A percentile compares a stretch with the other conserved stretches of the same genome.
Evolutionary conservation across 2,113 vertebrate species (phyloP).

Genomic region (Lepidothrix coronata): DNA sequence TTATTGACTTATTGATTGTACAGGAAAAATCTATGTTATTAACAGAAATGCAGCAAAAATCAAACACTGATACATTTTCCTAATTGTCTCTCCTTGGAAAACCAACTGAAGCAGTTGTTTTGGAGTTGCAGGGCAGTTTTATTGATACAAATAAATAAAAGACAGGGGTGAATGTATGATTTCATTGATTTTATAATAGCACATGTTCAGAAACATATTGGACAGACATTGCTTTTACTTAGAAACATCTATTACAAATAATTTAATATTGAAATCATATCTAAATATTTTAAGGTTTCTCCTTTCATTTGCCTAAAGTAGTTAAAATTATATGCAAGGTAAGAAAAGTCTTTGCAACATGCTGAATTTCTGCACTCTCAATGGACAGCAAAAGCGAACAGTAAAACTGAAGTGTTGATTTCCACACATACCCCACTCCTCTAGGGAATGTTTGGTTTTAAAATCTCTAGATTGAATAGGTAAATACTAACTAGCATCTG

Average conservation of each 20-base stretch:
- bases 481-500: not conserved
- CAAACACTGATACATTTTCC: not conserved
- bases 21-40: not conserved
- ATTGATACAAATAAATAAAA: not conserved
- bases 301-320: not conserved
- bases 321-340: not conserved
- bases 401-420: not conserved
- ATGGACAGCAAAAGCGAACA: not conserved
- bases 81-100: not conserved
- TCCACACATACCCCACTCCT: accelerated
- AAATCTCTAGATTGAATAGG: not conserved
- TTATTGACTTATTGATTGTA: not conserved
- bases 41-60: not conserved
- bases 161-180: not conserved
- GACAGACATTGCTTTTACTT: not conserved
- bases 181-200: not conserved
- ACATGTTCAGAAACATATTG: not conserved
- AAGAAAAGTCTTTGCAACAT: not conserved
- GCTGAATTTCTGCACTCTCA: not conserved
- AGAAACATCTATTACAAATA: not conserved
- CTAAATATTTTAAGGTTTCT: not conserved
- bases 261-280: not conserved
- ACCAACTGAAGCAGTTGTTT: not conserved
- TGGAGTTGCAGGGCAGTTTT: not conserved
- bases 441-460: not conserved